phyloP scores from a whole-genome alignment of 2,113 vertebrate genomes.

The Montifringilla adamsi region DNA sequence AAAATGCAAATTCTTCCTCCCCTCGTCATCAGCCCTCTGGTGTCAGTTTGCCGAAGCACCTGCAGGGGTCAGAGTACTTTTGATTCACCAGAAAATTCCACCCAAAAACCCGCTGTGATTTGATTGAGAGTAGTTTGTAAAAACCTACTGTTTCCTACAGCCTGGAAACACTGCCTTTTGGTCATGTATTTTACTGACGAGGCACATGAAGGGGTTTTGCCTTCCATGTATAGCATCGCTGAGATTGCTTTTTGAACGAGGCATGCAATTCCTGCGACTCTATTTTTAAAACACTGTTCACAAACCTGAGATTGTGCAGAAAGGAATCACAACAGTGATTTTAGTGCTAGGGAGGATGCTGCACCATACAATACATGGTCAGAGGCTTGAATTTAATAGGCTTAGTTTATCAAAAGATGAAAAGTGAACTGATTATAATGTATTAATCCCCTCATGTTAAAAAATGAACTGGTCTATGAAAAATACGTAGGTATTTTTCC shows the following conservation, averaged over 20 bases:
- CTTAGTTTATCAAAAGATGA: slow-evolving; percentile 39
- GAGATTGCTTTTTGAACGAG: neutral
- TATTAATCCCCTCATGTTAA: slow-evolving; percentile 34
- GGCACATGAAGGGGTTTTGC: neutral
- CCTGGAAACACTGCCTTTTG: neutral
- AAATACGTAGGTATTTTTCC: slow-evolving; percentile 40
- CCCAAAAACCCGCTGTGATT: neutral
- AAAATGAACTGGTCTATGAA: slow-evolving; percentile 37
- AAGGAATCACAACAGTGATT: neutral
- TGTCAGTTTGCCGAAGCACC: slow-evolving; percentile 38
- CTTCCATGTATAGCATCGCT: neutral
- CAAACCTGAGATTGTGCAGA: neutral
- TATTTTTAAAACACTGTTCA: slow-evolving; percentile 12
- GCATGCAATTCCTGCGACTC: neutral
- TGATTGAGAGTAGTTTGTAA: neutral
- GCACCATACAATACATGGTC: neutral
- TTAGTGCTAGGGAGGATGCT: neutral
- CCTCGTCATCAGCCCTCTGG: neutral
- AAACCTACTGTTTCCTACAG: neutral
- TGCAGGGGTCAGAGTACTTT: slow-evolving; percentile 62
- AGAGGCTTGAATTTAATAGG: slow-evolving; percentile 17
- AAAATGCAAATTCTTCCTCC: neutral
- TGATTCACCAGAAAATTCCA: slow-evolving; percentile 41
- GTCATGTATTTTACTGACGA: neutral
- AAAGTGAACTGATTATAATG: slow-evolving; percentile 26